phyloP scores from a whole-genome alignment of 2,113 vertebrate genomes.

The Lampris incognitus region DNA sequence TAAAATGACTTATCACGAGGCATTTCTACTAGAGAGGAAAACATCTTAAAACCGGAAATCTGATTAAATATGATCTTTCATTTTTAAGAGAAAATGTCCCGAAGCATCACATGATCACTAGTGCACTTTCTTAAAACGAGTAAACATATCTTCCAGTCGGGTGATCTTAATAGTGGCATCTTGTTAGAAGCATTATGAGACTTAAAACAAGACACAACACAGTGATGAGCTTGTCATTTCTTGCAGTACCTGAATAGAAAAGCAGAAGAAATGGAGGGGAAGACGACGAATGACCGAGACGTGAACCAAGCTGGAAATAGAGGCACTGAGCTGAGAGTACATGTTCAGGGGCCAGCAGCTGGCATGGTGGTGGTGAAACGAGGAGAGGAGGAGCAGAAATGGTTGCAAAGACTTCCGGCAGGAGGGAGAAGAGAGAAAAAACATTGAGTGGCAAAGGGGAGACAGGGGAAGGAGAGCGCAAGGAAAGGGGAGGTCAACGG shows the following conservation, averaged over 20 bases:
- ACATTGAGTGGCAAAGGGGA: not conserved
- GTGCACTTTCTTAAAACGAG: no score
- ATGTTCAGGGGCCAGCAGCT: slow-evolving; percentile 9
- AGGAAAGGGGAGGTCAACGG: slow-evolving; percentile 3
- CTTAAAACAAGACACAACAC: no score
- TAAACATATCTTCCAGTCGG: no score
- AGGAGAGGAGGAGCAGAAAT: slow-evolving; percentile 5
- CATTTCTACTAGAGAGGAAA: no score
- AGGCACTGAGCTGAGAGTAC: not conserved
- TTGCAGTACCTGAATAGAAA: not conserved
- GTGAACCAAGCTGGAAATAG: not conserved
- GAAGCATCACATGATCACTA: no score
- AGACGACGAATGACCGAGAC: slow-evolving; percentile 33
- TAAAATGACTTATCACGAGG: no score
- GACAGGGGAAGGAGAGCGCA: not conserved
- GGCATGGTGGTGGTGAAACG: slow-evolving; percentile 38
- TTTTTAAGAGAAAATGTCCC: no score
- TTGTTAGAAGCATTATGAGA: no score
- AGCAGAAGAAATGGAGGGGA: slow-evolving; percentile 21
- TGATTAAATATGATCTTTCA: no score
- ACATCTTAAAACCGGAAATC: no score
- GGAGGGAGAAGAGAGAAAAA: not conserved
- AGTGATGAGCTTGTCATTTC: no score
- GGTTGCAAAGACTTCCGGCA: slow-evolving; percentile 16
- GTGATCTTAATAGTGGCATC: no score